phyloP scores from a whole-genome alignment of 2,797 vertebrate species.

The Paguma larvata region DNA sequence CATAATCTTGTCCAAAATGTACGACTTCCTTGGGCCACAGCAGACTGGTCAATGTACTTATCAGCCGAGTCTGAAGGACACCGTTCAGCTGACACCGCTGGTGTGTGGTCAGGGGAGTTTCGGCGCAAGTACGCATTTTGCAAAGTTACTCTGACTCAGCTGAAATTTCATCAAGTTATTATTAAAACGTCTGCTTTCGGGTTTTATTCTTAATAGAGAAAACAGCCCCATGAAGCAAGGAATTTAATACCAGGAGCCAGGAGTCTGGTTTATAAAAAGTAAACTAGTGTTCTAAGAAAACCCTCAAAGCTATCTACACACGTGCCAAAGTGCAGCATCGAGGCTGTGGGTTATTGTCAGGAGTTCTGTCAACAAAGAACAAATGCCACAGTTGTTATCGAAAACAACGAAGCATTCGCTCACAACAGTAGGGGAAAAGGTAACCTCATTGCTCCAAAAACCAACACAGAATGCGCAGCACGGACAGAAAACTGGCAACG shows the following conservation, averaged over 20 bases:
- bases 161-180: background rate
- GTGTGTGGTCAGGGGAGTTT: background rate
- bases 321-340: background rate
- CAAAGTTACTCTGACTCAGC: slow-evolving; percentile 10
- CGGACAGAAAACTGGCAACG: background rate
- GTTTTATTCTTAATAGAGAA: slow-evolving; percentile 33
- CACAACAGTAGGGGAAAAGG: background rate
- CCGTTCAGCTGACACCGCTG: background rate
- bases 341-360: background rate
- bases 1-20: background rate
- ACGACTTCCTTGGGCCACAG: background rate
- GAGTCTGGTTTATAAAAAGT: slow-evolving; percentile 67
- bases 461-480: background rate
- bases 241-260: slow-evolving; percentile 41
- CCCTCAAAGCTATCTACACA: background rate
- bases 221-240: background rate
- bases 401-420: slow-evolving; percentile 35
- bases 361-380: slow-evolving; percentile 31
- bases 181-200: background rate
- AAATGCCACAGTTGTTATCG: background rate
- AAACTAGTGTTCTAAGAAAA: slow-evolving; percentile 71
- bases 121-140: background rate
- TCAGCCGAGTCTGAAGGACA: background rate
- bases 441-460: slow-evolving; percentile 8
- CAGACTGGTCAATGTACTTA: background rate